Conservation (phyloP, 2,888 invertebrate species). For the Melanchra persicariae region DNA sequence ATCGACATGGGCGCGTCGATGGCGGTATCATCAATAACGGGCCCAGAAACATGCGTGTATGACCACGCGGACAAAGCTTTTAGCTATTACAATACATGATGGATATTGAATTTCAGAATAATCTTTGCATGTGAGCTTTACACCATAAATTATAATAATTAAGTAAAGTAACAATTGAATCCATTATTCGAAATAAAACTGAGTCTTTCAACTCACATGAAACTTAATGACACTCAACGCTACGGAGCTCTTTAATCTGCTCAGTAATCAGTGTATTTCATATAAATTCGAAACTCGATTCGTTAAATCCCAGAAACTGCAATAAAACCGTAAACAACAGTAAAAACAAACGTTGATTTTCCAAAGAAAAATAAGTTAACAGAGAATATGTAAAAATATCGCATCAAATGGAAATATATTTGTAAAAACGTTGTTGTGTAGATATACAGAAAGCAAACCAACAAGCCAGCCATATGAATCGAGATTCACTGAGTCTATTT, state of each 20-base stretch:
- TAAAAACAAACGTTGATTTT: background rate
- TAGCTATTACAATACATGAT: constrained; percentile 71
- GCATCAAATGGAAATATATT: constrained; percentile 1
- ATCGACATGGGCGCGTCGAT: constrained; percentile 83
- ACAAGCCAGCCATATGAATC: constrained; percentile 56
- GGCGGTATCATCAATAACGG: constrained; percentile 82
- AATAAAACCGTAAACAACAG: background rate
- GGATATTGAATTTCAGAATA: constrained; percentile 59
- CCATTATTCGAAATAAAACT: background rate
- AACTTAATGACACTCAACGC: background rate
- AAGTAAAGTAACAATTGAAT: background rate
- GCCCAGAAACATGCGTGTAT: constrained; percentile 72
- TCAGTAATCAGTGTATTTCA: background rate
- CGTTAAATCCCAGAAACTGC: background rate
- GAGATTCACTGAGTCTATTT: constrained; percentile 59
- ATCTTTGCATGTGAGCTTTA: constrained; percentile 16
- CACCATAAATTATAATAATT: constrained; percentile 26
- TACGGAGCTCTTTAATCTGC: background rate
- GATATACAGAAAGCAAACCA: constrained; percentile 16
- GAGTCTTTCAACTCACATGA: background rate
- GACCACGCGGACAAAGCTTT: constrained; percentile 76
- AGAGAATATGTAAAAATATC: constrained; percentile 18
- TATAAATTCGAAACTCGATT: background rate
- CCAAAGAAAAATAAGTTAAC: background rate
- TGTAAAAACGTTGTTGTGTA: constrained; percentile 19